Base-by-base conservation (phyloP, 2,888 invertebrate genomes). In the Coelinius sp. region DNA sequence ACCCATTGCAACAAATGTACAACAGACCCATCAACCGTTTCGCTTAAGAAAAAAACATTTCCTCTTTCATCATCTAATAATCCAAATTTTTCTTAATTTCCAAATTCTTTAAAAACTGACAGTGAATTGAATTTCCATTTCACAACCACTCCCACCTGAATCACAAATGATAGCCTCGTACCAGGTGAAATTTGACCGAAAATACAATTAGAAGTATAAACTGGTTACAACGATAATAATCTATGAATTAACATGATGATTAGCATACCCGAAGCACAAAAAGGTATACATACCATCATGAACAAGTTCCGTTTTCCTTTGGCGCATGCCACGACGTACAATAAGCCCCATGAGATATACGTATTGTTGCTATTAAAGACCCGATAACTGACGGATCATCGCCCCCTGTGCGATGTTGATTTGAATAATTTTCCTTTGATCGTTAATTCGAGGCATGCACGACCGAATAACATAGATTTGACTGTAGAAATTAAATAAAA, bases 381-480 rank as follows among this genome's bases (percentile, higher is more conserved):
- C 68, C 68, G 67, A 63, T 65, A 73, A 8, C 35, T 64, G 63
- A 63, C 67, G 73, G 72, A 74, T 72, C 73, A 73, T 77, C 76
- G 75, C 68, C 65, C 70, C 49, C 69, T 76, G 74, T 80, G 82
- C 85, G 84, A 86, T 83, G 83, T 83, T 86, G 87, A 88, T 88
- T 87, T 87, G 81, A 87, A 88, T 85, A 83, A 85, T 85, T 88
- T 87, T 84, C 86, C 81, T 84, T 85, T 82, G 78, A 85, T 87
- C 82, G 80, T 41, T 78, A 71, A 88, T 87, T 86, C 87, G 76
- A 74, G 78, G 80, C 87, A 88, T 86, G 87, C 79, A 82, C 86
- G 87, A 86, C 86, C 86, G 86, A 85, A 87, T 86, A 87, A 88
- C 87, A 87, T 86, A 87, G 85, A 85, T 88, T 84, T 81, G 79